Base-by-base conservation (phyloP, 2,888 invertebrate genomes). In the Brachyptera putata region DNA sequence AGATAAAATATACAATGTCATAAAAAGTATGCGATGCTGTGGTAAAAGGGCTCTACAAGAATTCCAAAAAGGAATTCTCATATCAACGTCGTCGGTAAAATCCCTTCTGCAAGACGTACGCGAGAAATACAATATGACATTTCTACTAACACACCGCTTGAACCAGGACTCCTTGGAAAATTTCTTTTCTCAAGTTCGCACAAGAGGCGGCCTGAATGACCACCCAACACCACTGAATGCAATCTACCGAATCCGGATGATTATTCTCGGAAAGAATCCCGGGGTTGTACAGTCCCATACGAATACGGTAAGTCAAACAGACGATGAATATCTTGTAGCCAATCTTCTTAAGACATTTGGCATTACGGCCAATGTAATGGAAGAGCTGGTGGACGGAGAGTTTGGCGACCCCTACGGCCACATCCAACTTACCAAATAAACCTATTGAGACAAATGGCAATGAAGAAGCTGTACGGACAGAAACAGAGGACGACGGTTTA, bases 91-190 rank as follows among this genome's bases (percentile, higher is more conserved):
- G 53, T 64, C 65, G 11, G 37, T 65, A 16, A 49, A 66, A 63
- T 39, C 43, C 7, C 57, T 66, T 25, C 64, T 53, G 48, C 14
- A 24, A n/a, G 48, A 41, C 53, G 9, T 65, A 21, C 62, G 58
- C 59, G 26, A 30, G 22, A 39, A 58, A 22, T 65, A 53, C 53
- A 49, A 57, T 24, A 34, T 64, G 41, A 37, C 46, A 13, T 66
- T 65, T 60, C 46, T 67, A 21, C 36, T 68, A 34, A 67, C 67
- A 13, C 67, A 67, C 43, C 55, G 64, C 18, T 34, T 67, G 9
- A 67, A 68, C 58, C 67, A 68, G 62, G 66, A 67, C 53, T 63
- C 58, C 16, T 50, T 66, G 37, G 65, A 63, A 57, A 66, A 63
- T 55, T 61, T 66, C 24, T 60, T 63, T 25, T 64, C 64, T 37